These are phyloP conservation scores for Popillia japonica DNA, from an alignment of 1,140 invertebrate genomes.

Conservation along the genomic window DNA sequence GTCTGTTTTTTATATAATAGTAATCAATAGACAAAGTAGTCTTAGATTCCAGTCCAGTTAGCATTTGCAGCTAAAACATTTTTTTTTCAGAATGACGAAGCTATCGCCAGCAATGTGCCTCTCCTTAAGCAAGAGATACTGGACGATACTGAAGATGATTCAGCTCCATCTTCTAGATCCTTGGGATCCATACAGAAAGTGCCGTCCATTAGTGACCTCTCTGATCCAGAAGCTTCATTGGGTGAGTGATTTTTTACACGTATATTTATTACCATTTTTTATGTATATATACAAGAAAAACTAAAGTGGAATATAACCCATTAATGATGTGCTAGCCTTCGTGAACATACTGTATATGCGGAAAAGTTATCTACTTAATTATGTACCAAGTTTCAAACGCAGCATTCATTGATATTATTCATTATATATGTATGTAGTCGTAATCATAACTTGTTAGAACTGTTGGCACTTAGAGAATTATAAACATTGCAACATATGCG, in stretches of 20 bases:
- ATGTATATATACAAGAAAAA: not conserved
- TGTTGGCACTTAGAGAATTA: not conserved
- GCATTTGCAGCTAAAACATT: too few species aligned
- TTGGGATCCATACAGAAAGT: conserved; percentile 79
- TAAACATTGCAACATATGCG: not conserved
- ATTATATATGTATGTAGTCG: too few species aligned
- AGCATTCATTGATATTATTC: too few species aligned
- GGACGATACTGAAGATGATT: conserved; percentile 56
- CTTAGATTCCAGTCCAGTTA: too few species aligned
- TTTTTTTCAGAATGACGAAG: conserved; percentile 46
- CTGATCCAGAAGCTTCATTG: conserved; percentile 81
- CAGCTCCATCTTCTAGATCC: conserved; percentile 49
- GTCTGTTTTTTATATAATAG: too few species aligned
- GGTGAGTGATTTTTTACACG: conserved; percentile 72
- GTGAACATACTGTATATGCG: too few species aligned
- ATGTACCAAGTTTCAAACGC: too few species aligned
- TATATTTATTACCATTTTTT: too few species aligned
- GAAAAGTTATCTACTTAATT: too few species aligned
- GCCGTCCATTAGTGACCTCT: conserved; percentile 83
- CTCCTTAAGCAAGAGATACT: conserved; percentile 57
- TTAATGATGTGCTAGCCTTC: not conserved
- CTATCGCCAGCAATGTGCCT: conserved; percentile 39
- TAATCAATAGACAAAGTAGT: too few species aligned
- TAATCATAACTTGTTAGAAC: too few species aligned
- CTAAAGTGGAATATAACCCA: not conserved